A percentile compares a stretch with the other conserved stretches of the same genome.
phyloP scores from a whole-genome alignment of 2,888 invertebrate species.

The Temnothorax rugatulus region DNA sequence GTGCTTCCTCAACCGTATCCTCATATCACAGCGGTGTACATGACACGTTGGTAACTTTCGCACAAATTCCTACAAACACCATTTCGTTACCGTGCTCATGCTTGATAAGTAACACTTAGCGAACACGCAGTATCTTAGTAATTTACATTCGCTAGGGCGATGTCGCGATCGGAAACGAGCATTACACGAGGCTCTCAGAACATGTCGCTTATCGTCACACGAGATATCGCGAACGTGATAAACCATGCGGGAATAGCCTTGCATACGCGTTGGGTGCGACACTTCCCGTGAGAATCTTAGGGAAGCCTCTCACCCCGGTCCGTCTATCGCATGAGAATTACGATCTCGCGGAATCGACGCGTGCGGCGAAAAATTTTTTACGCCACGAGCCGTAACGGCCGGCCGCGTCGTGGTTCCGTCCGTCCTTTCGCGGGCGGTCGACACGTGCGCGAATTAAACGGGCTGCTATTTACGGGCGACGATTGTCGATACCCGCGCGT shows the following conservation, averaged over 20 bases:
- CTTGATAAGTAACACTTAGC: conserved; percentile 16
- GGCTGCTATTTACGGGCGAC: conserved; percentile 60
- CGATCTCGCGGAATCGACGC: not conserved
- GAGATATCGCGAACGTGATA: conserved; percentile 37
- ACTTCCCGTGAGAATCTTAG: conserved; percentile 11
- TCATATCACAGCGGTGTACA: conserved; percentile 12
- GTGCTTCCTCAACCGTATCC: conserved; percentile 5
- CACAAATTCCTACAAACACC: conserved; percentile 27
- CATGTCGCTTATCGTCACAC: conserved; percentile 31
- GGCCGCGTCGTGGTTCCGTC: not conserved
- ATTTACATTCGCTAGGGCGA: conserved; percentile 20
- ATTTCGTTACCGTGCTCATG: not conserved
- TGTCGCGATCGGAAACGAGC: conserved; percentile 28
- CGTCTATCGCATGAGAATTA: not conserved
- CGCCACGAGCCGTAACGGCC: no score
- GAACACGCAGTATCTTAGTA: not conserved
- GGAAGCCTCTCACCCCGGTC: not conserved
- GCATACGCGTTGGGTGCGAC: not conserved
- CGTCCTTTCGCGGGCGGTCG: conserved; percentile 38
- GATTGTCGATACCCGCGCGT: conserved; percentile 57
- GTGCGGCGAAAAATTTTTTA: not conserved
- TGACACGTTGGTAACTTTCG: conserved; percentile 20
- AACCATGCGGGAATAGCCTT: conserved; percentile 19
- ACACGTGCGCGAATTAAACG: conserved; percentile 55
- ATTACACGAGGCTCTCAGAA: not conserved